Evolutionary conservation across 2,113 vertebrate species (phyloP).

Genomic region (Ceyx cyanopectus): DNA sequence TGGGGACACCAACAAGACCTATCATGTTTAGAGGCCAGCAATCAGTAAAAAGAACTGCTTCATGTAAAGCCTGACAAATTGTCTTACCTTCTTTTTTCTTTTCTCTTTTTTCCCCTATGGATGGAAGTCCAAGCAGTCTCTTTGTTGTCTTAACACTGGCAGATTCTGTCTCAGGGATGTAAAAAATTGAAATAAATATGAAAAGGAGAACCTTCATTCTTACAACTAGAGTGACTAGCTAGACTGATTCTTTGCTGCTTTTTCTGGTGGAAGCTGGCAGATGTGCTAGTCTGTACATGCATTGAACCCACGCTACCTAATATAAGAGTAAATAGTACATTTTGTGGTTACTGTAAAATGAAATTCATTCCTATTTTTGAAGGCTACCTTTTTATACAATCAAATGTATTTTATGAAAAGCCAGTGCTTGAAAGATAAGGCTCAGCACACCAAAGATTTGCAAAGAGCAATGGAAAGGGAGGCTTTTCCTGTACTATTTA

Average conservation of each 20-base stretch:
- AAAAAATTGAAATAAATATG: conserved; percentile 19
- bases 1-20: conserved; percentile 70
- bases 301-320: not conserved
- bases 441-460: not conserved
- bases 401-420: not conserved
- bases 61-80: conserved; percentile 70
- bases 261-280: not conserved
- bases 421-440: not conserved
- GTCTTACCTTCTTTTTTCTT: not conserved
- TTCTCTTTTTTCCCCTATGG: not conserved
- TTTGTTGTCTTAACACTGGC: conserved; percentile 65
- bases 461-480: not conserved
- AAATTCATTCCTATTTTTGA: not conserved
- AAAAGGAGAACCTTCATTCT: conserved; percentile 51
- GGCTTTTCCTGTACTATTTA: not conserved
- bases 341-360: not conserved
- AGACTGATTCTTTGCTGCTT: conserved; percentile 2
- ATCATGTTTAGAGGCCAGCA: conserved; percentile 65
- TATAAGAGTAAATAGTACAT: not conserved
- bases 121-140: not conserved
- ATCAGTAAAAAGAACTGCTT: conserved; percentile 60
- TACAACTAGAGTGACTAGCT: not conserved
- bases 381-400: not conserved
- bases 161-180: conserved; percentile 36
- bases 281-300: not conserved